Base-by-base conservation (phyloP, 2,797 vertebrate species). In the Pseudochaenichthys georgianus region DNA sequence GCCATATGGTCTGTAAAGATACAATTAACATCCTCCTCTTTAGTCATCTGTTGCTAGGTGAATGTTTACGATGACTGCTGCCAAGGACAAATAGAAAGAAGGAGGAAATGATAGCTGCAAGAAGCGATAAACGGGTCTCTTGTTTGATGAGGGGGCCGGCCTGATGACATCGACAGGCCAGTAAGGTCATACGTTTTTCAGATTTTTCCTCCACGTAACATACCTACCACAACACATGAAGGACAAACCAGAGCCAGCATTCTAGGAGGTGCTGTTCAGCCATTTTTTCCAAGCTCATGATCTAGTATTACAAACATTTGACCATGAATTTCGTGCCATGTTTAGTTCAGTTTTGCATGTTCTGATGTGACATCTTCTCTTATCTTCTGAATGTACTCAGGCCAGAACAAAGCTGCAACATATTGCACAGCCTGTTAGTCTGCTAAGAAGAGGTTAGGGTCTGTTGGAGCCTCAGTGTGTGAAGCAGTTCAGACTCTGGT, bases 381-480 rank as follows among this genome's bases (percentile, higher is more conserved):
- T 65, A n/a, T 58, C 9, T 13, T 16, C 12, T 34, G 53, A 28
- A 17, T 11, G 12, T 64, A 15, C 55, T 61, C 17, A 31, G 42
- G 2, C 57, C 46, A 38, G 42, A 81, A 55, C 50, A 72, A 60
- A 55, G 54, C 50, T 16, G 15, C 5, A 61, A 51, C 58, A 58
- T 64, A 31, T 68, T 68, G 19, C 23, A 41, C 53, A 47, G 42
- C 21, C 46, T 34, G 46, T 78, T 70, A 50, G 62, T 74, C 41
- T 34, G 42, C n/a, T 59, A 67, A 66, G 41, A 67, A 15, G 17
- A 71, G 43, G 50, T 70, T 60, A 17, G 41, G 16, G 21, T 54
- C 38, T 53, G 31, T 41, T 34, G 63, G 13, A 34, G 57, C 38
- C 41, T 45, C 53, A 48, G 43, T 21, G 31, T 28, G 69, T 55